Conservation (phyloP, 2,888 invertebrate genomes). For the Ectropis crepuscularia region DNA sequence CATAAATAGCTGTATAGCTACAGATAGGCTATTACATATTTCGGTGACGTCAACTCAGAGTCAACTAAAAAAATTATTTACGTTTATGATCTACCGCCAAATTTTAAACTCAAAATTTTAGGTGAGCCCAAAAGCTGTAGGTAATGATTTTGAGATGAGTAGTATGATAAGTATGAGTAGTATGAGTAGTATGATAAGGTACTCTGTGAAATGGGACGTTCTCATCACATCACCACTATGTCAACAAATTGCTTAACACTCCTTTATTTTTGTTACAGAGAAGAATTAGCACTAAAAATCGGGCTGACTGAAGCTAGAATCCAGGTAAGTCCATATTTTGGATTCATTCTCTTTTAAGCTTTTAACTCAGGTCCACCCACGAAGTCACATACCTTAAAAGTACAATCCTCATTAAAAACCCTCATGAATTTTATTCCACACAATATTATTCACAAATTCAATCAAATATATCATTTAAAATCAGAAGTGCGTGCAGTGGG, state of each 20-base stretch:
- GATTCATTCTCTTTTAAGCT: background rate
- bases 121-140: too few relatives aligned
- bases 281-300: constrained; percentile 97
- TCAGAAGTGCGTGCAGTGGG: constrained; percentile 37
- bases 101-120: too few relatives aligned
- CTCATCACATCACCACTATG: background rate
- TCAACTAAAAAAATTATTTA: too few relatives aligned
- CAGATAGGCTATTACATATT: too few relatives aligned
- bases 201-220: too few relatives aligned
- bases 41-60: too few relatives aligned
- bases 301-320: constrained; percentile 97
- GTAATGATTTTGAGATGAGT: too few relatives aligned
- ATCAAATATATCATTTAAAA: constrained; percentile 46
- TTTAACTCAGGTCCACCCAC: constrained; percentile 28
- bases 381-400: constrained; percentile 25
- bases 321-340: constrained; percentile 87
- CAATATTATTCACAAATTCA: constrained; percentile 41
- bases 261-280: constrained; percentile 87
- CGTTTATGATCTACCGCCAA: too few relatives aligned
- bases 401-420: constrained; percentile 26
- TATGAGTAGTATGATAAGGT: too few relatives aligned
- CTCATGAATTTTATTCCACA: constrained; percentile 37
- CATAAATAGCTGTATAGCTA: too few relatives aligned
- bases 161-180: too few relatives aligned
- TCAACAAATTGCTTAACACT: background rate